These are phyloP conservation scores for sheep (Ovis aries) DNA, from an alignment of 2,113 vertebrate genomes.

Conservation along the genomic window DNA sequence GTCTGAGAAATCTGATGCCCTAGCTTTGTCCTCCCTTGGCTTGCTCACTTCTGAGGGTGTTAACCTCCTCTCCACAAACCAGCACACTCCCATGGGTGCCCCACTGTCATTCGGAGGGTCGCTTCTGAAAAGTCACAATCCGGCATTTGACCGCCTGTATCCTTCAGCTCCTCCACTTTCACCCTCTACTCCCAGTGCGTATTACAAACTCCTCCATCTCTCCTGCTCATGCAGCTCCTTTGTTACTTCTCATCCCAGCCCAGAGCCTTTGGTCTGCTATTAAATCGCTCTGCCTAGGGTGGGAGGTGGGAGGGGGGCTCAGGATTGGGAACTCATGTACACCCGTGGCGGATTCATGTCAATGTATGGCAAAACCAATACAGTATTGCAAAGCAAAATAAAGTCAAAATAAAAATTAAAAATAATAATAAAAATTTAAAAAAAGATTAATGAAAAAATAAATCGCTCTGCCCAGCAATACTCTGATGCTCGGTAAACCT, in stretches of 20 bases:
- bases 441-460: too few relatives aligned
- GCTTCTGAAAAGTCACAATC: not conserved
- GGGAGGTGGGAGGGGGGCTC: too few relatives aligned
- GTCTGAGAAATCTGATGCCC: not conserved
- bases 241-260: not conserved
- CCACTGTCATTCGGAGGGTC: accelerated
- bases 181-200: not conserved
- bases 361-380: too few relatives aligned
- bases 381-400: too few relatives aligned
- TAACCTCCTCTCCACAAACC: not conserved
- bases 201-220: not conserved
- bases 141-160: not conserved
- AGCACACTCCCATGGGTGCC: accelerated
- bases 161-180: not conserved
- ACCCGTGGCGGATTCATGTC: too few relatives aligned
- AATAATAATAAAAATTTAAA: too few relatives aligned
- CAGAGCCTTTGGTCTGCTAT: not conserved
- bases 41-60: not conserved
- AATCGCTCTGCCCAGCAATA: not conserved
- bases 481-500: not conserved
- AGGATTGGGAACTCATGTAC: too few relatives aligned
- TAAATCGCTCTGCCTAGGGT: not conserved
- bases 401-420: too few relatives aligned
- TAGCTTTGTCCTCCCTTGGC: not conserved
- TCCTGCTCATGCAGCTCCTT: not conserved